Conservation (phyloP, 2,113 vertebrate species). For the Calyptomena viridis region DNA sequence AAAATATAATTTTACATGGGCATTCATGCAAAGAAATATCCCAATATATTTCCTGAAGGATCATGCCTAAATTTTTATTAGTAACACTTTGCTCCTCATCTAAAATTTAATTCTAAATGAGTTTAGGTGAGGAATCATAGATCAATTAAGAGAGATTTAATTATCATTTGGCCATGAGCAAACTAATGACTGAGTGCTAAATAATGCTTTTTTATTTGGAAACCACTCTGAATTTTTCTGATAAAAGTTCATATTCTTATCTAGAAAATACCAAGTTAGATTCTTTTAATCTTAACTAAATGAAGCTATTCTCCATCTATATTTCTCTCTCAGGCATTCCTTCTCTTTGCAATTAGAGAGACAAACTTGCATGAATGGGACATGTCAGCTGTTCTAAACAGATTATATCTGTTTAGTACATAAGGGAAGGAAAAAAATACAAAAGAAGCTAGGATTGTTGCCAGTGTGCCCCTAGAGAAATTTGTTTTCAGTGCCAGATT, state of each 20-base stretch:
- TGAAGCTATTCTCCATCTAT: background rate
- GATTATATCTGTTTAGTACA: background rate
- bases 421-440: background rate
- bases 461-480: background rate
- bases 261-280: background rate
- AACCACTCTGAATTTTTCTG: background rate
- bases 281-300: background rate
- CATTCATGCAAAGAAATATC: background rate
- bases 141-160: constrained; percentile 52
- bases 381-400: background rate
- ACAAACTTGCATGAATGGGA: background rate
- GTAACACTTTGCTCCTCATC: constrained; percentile 26
- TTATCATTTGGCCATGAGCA: constrained; percentile 38
- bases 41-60: constrained; percentile 11
- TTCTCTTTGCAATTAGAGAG: background rate
- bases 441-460: background rate
- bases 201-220: background rate
- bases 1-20: background rate
- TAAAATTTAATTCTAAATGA: constrained; percentile 32
- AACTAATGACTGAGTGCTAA: background rate
- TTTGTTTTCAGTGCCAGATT: background rate
- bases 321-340: background rate
- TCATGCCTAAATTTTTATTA: constrained; percentile 41
- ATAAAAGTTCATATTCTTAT: background rate
- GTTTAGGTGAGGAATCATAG: constrained; percentile 43